phyloP scores from a whole-genome alignment of 2,888 invertebrate species.

The Chrysomela aeneicollis region DNA sequence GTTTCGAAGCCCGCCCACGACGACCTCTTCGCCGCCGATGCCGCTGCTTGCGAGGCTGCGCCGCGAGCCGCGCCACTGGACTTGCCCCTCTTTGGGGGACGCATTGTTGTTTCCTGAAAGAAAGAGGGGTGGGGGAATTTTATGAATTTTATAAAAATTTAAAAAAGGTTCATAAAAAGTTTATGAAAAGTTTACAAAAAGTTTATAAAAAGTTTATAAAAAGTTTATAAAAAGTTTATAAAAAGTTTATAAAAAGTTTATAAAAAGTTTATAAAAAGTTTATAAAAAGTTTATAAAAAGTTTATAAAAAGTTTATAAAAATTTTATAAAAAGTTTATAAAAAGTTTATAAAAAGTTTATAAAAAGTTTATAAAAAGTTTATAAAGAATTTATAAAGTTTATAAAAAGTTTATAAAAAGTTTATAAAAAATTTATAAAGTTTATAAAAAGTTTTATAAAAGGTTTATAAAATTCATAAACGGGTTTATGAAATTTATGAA shows the following conservation, averaged over 20 bases:
- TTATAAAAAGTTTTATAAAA: neutral
- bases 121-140: neutral
- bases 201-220: neutral
- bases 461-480: neutral
- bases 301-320: neutral
- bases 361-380: neutral
- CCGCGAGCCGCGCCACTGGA: conserved; percentile 60
- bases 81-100: conserved; percentile 58
- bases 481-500: too few species aligned
- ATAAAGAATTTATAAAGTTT: neutral
- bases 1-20: conserved; percentile 55
- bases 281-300: too few species aligned
- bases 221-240: too few species aligned
- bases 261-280: too few species aligned
- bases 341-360: neutral
- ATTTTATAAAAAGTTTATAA: neutral
- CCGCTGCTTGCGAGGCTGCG: conserved; percentile 36
- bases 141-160: neutral
- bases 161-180: neutral
- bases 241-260: too few species aligned
- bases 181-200: neutral
- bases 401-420: neutral
- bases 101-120: conserved; percentile 61
- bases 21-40: conserved; percentile 53
- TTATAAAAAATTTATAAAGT: neutral